Evolutionary conservation across 2,888 invertebrate genomes (phyloP).

Genomic region (Zhuqinia jingwanae): DNA sequence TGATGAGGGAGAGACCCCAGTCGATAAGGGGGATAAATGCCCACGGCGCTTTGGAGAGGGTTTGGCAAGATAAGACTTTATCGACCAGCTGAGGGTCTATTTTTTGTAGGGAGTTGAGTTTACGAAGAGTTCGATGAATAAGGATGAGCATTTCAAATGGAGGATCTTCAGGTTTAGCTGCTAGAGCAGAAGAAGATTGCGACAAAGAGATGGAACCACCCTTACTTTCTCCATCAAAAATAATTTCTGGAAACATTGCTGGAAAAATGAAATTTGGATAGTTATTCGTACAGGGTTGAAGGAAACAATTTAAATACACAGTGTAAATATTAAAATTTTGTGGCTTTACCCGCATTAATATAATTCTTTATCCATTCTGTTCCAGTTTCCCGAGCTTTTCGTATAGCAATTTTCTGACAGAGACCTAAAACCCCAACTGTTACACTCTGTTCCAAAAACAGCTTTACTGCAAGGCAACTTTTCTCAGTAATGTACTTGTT

Average conservation of each 20-base stretch:
- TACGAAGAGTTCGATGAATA: constrained; percentile 65
- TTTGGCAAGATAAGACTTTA: constrained; percentile 61
- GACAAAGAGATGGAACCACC: no score
- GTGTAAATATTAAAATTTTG: no score
- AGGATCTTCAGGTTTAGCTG: constrained; percentile 40
- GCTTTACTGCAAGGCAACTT: constrained; percentile 56
- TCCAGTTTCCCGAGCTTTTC: constrained; percentile 73
- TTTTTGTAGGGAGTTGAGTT: constrained; percentile 57
- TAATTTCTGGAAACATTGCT: constrained; percentile 75
- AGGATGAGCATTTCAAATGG: constrained; percentile 67
- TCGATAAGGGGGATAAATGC: constrained; percentile 64
- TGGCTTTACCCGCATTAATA: constrained; percentile 75
- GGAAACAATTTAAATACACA: constrained; percentile 17
- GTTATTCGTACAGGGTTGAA: background rate
- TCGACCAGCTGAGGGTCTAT: constrained; percentile 59
- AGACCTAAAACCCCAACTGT: constrained; percentile 67
- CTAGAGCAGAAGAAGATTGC: background rate
- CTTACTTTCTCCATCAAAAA: background rate
- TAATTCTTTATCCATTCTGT: constrained; percentile 76
- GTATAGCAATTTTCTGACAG: constrained; percentile 69
- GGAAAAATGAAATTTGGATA: background rate
- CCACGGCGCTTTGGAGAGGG: constrained; percentile 41
- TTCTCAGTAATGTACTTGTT: constrained; percentile 51
- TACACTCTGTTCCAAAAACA: constrained; percentile 71
- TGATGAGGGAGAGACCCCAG: constrained; percentile 68